Evolutionary conservation across 2,888 invertebrate species (phyloP).

Genomic region (Cataglyphis rosenhaueri): DNA sequence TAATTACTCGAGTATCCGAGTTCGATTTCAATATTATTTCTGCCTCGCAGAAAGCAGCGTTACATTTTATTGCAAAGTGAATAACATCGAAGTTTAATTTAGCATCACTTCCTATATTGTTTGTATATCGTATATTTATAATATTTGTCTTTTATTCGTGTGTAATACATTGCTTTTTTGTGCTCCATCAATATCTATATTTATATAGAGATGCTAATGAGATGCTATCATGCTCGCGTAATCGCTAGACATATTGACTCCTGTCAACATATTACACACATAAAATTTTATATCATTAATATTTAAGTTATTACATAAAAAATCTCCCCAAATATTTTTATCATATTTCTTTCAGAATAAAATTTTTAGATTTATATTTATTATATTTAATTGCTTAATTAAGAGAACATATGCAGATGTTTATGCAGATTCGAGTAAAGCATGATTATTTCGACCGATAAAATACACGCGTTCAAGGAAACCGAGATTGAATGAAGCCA

Average conservation of each 20-base stretch:
- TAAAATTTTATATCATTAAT: background rate
- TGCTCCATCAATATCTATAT: constrained; percentile 23
- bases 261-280: background rate
- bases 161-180: background rate
- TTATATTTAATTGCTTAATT: background rate
- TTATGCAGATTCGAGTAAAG: background rate
- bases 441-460: constrained; percentile 29
- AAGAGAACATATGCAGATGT: background rate
- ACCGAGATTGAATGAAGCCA: background rate
- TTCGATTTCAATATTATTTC: constrained; percentile 45
- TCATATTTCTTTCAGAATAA: background rate
- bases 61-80: constrained; percentile 33
- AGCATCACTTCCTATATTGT: constrained; percentile 20
- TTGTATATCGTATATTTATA: constrained; percentile 12
- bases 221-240: background rate
- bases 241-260: background rate
- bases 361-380: background rate
- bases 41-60: constrained; percentile 14
- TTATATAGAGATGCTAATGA: background rate
- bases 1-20: constrained; percentile 36
- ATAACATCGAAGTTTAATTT: constrained; percentile 44
- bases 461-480: background rate
- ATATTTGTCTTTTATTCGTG: constrained; percentile 28
- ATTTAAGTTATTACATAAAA: background rate
- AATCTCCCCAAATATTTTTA: background rate